Evolutionary conservation across 2,888 invertebrate genomes (phyloP).

Genomic region (Eustalomyia histrio): DNA sequence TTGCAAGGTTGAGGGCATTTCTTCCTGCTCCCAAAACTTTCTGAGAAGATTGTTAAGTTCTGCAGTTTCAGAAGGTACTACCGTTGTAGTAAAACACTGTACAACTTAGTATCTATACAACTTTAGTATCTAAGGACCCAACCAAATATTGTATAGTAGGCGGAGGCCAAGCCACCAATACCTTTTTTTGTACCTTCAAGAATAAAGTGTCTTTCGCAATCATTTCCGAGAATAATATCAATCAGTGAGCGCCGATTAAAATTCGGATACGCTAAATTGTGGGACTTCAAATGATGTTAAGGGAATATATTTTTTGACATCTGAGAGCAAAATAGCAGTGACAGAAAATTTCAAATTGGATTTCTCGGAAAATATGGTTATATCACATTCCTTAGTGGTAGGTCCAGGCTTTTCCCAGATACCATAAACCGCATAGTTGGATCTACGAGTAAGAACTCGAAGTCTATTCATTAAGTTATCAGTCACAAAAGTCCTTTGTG

Average conservation of each 20-base stretch:
- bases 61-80: background rate
- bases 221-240: slow-evolving; percentile 17
- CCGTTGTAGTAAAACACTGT: background rate
- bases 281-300: too few relatives aligned
- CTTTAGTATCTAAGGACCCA: background rate
- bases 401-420: too few relatives aligned
- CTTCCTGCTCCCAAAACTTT: slow-evolving; percentile 30
- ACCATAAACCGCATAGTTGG: too few relatives aligned
- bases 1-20: background rate
- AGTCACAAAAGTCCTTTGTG: too few relatives aligned
- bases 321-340: background rate
- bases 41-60: too few relatives aligned
- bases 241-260: background rate
- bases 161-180: background rate
- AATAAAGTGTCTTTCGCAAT: too few relatives aligned
- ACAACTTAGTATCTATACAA: background rate
- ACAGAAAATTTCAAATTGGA: background rate
- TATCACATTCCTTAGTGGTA: too few relatives aligned
- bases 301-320: background rate
- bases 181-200: background rate
- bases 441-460: too few relatives aligned
- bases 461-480: too few relatives aligned
- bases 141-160: background rate
- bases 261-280: background rate
- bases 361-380: too few relatives aligned